Conservation (phyloP, 2,113 vertebrate species). For the Piaya cayana region DNA sequence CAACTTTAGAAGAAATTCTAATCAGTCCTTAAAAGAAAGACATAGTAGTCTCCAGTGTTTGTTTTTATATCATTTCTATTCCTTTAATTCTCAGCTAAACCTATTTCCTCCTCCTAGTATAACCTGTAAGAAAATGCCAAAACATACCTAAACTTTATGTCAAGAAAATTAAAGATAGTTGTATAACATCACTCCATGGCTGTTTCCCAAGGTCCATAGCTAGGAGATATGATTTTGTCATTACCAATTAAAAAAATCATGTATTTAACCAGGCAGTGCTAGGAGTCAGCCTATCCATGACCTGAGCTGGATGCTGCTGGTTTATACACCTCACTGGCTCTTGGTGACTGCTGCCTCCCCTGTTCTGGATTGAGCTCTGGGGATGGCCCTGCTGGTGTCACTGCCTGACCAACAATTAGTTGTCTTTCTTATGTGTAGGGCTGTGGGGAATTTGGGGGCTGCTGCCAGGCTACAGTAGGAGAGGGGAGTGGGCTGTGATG, state of each 20-base stretch:
- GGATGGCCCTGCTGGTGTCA: rapidly evolving
- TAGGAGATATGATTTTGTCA: background rate
- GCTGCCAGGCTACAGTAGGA: background rate
- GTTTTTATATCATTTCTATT: background rate
- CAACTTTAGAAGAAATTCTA: background rate
- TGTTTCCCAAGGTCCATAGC: background rate
- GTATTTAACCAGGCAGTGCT: background rate
- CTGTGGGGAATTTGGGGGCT: background rate
- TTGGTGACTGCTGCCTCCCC: background rate
- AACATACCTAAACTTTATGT: background rate
- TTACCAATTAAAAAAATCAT: background rate
- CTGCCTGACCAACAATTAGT: background rate
- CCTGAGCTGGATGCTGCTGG: rapidly evolving
- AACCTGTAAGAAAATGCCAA: background rate
- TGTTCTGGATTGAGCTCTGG: background rate
- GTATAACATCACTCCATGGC: background rate
- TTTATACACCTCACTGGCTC: background rate
- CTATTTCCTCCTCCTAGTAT: background rate
- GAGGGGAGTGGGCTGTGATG: background rate
- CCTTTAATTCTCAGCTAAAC: background rate
- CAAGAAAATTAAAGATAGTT: background rate
- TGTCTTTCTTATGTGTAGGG: background rate
- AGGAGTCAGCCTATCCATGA: background rate
- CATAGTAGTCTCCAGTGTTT: background rate
- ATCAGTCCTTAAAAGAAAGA: background rate